Percentiles rank a stretch among this genome's conserved stretches.
Conservation (phyloP, 2,888 invertebrate genomes). For the Ferrisia virgata region DNA sequence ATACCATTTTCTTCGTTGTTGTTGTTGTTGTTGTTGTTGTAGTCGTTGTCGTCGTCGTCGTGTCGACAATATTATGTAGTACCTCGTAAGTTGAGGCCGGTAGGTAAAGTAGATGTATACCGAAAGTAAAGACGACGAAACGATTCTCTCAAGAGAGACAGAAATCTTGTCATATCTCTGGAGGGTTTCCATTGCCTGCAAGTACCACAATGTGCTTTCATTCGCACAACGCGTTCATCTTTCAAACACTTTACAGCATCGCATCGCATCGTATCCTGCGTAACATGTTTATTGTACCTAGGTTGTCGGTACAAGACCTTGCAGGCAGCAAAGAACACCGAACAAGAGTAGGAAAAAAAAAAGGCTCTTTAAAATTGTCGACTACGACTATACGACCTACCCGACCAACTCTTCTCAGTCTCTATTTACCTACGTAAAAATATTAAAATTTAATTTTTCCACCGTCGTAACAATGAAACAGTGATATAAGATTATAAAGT, state of each 20-base stretch:
- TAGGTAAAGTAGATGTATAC: no score
- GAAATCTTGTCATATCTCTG: not conserved
- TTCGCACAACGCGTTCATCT: not conserved
- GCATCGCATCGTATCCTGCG: no score
- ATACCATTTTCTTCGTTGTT: not conserved
- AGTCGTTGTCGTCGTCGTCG: no score
- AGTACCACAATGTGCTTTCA: not conserved
- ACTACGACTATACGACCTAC: no score
- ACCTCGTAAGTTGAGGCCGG: no score
- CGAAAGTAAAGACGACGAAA: not conserved
- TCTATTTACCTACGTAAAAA: not conserved
- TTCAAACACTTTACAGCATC: not conserved
- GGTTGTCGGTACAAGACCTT: no score
- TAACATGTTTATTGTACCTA: not conserved
- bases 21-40: no score
- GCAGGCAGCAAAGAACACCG: no score
- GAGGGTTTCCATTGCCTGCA: not conserved
- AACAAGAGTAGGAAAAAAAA: no score
- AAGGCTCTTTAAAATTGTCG: no score
- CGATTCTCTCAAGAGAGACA: not conserved
- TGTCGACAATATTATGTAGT: no score
- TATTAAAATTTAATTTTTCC: constrained; percentile 2
- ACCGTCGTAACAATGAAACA: not conserved
- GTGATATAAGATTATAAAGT: constrained; percentile 7
- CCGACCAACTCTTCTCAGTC: not conserved